Base-by-base conservation (phyloP, 1,140 invertebrate genomes). In the Brachionus paranguensis region DNA sequence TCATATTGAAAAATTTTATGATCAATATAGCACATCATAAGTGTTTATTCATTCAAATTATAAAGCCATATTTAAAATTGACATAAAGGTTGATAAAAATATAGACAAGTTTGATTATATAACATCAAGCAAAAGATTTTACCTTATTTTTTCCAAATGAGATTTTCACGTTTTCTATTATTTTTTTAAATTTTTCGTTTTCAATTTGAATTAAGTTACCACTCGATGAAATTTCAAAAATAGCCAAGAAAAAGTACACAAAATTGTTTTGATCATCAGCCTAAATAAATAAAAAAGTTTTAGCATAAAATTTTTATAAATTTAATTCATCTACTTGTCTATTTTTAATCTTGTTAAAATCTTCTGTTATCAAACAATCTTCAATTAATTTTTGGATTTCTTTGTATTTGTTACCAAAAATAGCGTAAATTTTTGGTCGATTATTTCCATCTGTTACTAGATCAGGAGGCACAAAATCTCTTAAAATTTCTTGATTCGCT, bases 121-220 rank as follows among this genome's bases (percentile, higher is more conserved):
- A 37, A 37, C 0, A 37, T 3, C 0, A 37, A 37, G 33, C 33
- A 37, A 37, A 6, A 37, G 33, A 37, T 37, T 37, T 37, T 72
- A 72, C 68, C 68, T 72, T 72, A 43, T 72, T 37, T 72, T 76
- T 37, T 50, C 17, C 17, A n/a, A 76, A 47, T 14, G 14, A 47
- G 14, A 29, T 37, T 37, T 17, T 50, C 0, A 76, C 20, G 2
- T 24, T 12, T 27, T 47, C 43, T 12, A 76, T 50, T 4, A 76
- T 14, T 14, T 20, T 20, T 76, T 76, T 76, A 76, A 45, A 76
- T 76, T 76, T 76, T 47, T 76, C 72, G 27, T 24, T 50, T 41
- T 74, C 70, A 6, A 37, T 37, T 3, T 50, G 43, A 76, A 76
- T 3, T 27, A 43, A 47, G 20, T 29, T 20, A 74, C 20, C 70